Conservation (phyloP, 2,113 vertebrate species). For the Pteruthius melanotis region DNA sequence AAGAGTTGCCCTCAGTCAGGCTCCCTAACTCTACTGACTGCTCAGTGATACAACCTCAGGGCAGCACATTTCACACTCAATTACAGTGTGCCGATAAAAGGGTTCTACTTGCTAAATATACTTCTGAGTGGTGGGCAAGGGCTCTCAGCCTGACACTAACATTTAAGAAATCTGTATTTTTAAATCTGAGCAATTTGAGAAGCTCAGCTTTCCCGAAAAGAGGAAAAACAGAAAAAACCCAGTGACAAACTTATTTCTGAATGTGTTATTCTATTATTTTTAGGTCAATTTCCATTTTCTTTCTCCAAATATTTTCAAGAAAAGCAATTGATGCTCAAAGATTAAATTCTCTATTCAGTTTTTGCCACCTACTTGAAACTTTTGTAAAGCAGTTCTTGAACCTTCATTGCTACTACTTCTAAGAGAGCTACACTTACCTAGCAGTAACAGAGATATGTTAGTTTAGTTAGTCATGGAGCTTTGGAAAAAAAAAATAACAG, state of each 20-base stretch:
- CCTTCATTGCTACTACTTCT: background rate
- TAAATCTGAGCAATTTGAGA: background rate
- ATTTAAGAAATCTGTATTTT: background rate
- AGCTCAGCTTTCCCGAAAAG: background rate
- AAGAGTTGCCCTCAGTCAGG: background rate
- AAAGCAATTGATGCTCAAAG: background rate
- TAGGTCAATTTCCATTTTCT: background rate
- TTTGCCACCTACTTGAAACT: background rate
- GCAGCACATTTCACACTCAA: background rate
- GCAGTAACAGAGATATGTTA: background rate
- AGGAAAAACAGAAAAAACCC: background rate
- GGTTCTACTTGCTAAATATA: background rate
- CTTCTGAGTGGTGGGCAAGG: background rate
- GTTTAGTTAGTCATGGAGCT: background rate
- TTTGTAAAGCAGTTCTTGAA: background rate
- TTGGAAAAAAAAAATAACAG: background rate
- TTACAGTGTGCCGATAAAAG: background rate
- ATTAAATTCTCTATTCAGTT: background rate
- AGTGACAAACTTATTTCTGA: background rate
- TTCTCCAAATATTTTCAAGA: background rate
- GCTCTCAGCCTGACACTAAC: background rate
- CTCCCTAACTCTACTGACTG: background rate
- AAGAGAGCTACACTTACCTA: background rate
- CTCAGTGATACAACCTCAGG: background rate
- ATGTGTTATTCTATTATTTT: background rate